Evolutionary conservation across 2,113 vertebrate genomes (phyloP).

Genomic region (western clawed frog (Xenopus tropicalis)): DNA sequence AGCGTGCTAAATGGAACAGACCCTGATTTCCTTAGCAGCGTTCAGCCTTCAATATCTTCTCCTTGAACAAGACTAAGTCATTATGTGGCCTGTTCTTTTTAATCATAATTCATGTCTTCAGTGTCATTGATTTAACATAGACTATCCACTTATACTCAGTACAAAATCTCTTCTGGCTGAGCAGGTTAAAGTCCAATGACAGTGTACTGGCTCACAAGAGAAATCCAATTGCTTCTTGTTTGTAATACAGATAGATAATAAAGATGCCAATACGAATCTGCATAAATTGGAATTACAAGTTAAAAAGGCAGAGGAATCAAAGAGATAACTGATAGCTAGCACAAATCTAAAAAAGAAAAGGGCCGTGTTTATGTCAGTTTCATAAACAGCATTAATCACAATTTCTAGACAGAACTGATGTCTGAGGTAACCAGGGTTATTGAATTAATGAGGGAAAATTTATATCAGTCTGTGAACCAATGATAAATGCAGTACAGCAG

Average conservation of each 20-base stretch:
- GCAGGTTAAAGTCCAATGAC: background rate
- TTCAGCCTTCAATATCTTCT: background rate
- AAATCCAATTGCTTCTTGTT: conserved; percentile 2
- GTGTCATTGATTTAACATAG: background rate
- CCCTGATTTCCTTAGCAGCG: background rate
- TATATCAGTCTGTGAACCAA: conserved; percentile 54
- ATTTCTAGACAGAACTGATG: conserved; percentile 53
- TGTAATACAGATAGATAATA: conserved; percentile 9
- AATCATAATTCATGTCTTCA: conserved; percentile 10
- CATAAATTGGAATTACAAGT: conserved; percentile 47
- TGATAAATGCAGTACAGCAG: conserved; percentile 63
- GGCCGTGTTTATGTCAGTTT: conserved; percentile 56
- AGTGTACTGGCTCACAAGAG: background rate
- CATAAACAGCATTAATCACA: conserved; percentile 58
- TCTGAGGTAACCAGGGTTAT: conserved; percentile 58
- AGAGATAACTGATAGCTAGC: conserved; percentile 54
- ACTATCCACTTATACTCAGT: background rate
- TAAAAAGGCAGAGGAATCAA: conserved; percentile 43
- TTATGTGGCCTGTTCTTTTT: background rate
- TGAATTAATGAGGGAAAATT: conserved; percentile 63
- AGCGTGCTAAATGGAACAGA: background rate
- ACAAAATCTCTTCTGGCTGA: conserved; percentile 2
- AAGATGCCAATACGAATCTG: conserved; percentile 33
- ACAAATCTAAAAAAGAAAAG: conserved; percentile 53
- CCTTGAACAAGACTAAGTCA: background rate